Percentiles rank a stretch among this genome's conserved stretches.
Evolutionary conservation across 2,113 vertebrate genomes (phyloP).

Genomic region (Condylura cristata): DNA sequence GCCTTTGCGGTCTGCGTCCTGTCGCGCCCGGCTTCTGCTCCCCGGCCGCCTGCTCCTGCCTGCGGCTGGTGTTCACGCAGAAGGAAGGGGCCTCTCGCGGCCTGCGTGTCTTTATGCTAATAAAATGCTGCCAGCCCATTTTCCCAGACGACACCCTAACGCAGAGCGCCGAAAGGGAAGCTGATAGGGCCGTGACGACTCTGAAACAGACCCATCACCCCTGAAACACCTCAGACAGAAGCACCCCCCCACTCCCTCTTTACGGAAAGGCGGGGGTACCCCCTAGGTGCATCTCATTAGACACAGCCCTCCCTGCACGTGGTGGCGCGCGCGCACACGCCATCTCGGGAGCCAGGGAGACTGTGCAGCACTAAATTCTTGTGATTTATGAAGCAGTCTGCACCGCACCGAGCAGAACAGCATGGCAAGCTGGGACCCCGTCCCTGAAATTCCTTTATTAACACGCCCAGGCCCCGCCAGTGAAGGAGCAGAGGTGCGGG

Average conservation of each 20-base stretch:
- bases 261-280: constrained; percentile 79
- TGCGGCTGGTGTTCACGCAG: constrained; percentile 43
- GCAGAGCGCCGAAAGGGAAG: constrained; percentile 80
- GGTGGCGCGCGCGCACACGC: neutral
- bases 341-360: constrained; percentile 66
- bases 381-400: constrained; percentile 84
- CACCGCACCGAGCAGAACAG: constrained; percentile 76
- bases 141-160: constrained; percentile 78
- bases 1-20: too few species aligned
- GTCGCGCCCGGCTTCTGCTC: too few species aligned
- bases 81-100: too few species aligned
- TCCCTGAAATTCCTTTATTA: constrained; percentile 86
- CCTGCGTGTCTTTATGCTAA: constrained; percentile 82
- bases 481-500: constrained; percentile 25
- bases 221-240: constrained; percentile 78
- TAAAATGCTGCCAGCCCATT: constrained; percentile 73
- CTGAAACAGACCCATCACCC: constrained; percentile 78
- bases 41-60: neutral
- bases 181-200: constrained; percentile 72
- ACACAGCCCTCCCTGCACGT: neutral
- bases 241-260: constrained; percentile 80
- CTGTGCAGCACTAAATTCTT: constrained; percentile 82
- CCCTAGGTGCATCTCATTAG: constrained; percentile 80
- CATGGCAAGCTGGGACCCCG: constrained; percentile 74
- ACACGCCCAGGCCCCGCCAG: neutral